Percentiles rank a stretch among this genome's conserved stretches.
phyloP scores from a whole-genome alignment of 1,140 invertebrate species.

The Zaprionus davidi region DNA sequence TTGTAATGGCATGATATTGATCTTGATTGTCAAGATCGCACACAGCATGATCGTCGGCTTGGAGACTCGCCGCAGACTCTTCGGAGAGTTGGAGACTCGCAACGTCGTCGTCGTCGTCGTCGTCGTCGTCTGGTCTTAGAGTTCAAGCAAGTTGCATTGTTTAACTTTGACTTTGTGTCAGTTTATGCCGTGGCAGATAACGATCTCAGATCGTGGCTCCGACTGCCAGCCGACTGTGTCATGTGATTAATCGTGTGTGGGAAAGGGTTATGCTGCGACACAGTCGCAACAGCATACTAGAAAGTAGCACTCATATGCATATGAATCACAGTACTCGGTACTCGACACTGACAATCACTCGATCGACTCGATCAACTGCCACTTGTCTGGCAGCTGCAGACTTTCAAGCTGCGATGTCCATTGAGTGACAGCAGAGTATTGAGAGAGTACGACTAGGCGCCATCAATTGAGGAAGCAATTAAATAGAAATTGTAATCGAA shows the following conservation, averaged over 20 bases:
- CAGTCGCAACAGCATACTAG: constrained; percentile 52
- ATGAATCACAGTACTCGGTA: constrained; percentile 43
- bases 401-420: constrained; percentile 52
- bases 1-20: constrained; percentile 77
- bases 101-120: constrained; percentile 4
- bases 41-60: constrained; percentile 59
- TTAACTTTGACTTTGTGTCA: constrained; percentile 80
- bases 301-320: constrained; percentile 74
- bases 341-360: constrained; percentile 24
- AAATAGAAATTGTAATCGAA: constrained; percentile 46
- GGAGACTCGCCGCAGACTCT: neutral
- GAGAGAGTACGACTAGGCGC: constrained; percentile 22
- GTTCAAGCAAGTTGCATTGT: constrained; percentile 76
- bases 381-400: constrained; percentile 64
- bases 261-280: constrained; percentile 48
- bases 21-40: constrained; percentile 80
- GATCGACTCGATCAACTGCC: constrained; percentile 24
- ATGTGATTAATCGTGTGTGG: constrained; percentile 73
- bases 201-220: constrained; percentile 67
- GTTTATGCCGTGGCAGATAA: constrained; percentile 59
- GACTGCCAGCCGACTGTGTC: constrained; percentile 40
- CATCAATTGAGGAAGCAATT: constrained; percentile 61
- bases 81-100: constrained; percentile 25
- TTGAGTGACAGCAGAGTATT: constrained; percentile 35
- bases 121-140: constrained; percentile 49